Evolutionary conservation across 2,113 vertebrate species (phyloP).

Genomic region (Ptilorrhoa leucosticta): DNA sequence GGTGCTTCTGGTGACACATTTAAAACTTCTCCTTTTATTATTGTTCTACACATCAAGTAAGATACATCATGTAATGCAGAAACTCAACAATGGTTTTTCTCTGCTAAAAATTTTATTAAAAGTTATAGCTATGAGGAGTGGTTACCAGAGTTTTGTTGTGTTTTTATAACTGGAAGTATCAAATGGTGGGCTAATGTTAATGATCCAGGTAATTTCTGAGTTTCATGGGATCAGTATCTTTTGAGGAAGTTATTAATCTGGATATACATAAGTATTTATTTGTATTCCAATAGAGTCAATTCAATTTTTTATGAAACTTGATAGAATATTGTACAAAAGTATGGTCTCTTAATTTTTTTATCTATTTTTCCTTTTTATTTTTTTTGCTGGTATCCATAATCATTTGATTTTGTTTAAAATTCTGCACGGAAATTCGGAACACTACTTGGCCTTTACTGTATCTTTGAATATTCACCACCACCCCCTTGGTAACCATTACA

Average conservation of each 20-base stretch:
- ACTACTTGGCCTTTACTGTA: not conserved
- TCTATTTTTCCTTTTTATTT: not conserved
- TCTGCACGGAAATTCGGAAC: not conserved
- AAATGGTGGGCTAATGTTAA: not conserved
- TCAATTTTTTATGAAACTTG: not conserved
- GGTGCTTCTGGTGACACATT: not conserved
- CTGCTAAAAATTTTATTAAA: not conserved
- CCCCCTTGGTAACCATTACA: not conserved
- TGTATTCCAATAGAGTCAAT: not conserved
- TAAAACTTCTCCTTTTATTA: not conserved
- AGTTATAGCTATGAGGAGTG: not conserved
- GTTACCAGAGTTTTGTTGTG: not conserved
- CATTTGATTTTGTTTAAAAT: not conserved
- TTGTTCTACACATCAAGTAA: not conserved
- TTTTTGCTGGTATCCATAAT: not conserved
- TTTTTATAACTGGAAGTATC: not conserved
- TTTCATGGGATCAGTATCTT: not conserved
- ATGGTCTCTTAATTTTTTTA: not conserved
- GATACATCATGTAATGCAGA: not conserved
- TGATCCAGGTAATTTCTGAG: not conserved
- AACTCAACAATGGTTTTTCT: not conserved
- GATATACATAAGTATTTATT: not conserved
- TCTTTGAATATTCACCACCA: not conserved
- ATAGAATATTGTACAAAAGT: not conserved
- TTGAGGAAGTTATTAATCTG: not conserved